phyloP scores from a whole-genome alignment of 2,888 invertebrate genomes.

The Alcis repandata region DNA sequence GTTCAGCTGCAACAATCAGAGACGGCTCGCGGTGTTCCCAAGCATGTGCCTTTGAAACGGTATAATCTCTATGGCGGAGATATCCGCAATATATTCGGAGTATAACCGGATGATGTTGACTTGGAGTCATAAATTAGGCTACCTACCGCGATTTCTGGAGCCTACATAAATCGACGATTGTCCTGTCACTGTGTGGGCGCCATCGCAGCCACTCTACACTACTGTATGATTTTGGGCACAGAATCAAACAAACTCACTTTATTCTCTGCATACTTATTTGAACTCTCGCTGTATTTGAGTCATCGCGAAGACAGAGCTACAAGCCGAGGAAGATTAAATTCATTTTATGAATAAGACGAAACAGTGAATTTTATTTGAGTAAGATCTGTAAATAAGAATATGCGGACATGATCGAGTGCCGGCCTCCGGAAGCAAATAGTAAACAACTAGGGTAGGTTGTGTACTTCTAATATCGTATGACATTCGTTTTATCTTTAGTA shows the following conservation, averaged over 20 bases:
- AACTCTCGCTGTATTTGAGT: conserved; percentile 11
- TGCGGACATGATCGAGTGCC: conserved; percentile 55
- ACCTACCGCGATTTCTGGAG: conserved; percentile 55
- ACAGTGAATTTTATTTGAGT: conserved; percentile 54
- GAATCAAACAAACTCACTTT: not conserved
- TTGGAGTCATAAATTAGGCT: conserved; percentile 61
- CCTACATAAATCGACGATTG: conserved; percentile 74
- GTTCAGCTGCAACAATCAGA: conserved; percentile 31
- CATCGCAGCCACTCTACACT: conserved; percentile 4
- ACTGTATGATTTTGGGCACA: conserved; percentile 19
- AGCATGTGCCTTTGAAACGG: conserved; percentile 22
- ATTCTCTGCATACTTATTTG: conserved; percentile 10
- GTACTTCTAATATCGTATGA: conserved; percentile 11
- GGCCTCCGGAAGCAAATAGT: conserved; percentile 56
- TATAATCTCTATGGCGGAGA: conserved; percentile 21
- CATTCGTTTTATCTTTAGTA: not conserved
- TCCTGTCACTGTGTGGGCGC: conserved; percentile 65
- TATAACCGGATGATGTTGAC: conserved; percentile 27
- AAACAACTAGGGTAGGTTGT: conserved; percentile 3
- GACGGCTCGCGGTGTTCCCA: not conserved
- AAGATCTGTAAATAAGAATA: conserved; percentile 67
- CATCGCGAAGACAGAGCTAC: not conserved
- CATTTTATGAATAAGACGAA: conserved; percentile 36
- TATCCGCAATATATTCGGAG: conserved; percentile 48
- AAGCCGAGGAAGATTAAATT: conserved; percentile 33